A percentile compares a stretch with the other conserved stretches of the same genome.
These are phyloP conservation scores for Craniophora ligustri DNA, from an alignment of 2,888 invertebrate species.

Conservation along the genomic window DNA sequence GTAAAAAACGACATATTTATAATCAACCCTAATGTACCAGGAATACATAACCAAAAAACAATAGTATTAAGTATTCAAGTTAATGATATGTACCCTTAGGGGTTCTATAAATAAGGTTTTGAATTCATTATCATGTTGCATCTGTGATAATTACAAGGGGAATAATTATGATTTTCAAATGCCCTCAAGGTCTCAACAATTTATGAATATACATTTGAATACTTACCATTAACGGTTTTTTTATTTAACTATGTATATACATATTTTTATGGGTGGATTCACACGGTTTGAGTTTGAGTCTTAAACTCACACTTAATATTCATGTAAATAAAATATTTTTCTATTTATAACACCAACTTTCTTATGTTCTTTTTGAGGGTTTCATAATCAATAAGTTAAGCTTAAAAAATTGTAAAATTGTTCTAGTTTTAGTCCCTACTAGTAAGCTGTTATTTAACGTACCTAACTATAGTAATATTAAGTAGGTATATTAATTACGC, in stretches of 20 bases:
- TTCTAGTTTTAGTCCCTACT: too few species aligned
- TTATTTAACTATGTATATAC: too few species aligned
- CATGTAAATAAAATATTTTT: neutral
- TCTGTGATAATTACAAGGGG: conserved; percentile 73
- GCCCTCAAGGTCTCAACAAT: conserved; percentile 47
- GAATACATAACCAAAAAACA: conserved; percentile 46
- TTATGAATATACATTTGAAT: conserved; percentile 65
- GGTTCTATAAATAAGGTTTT: conserved; percentile 80
- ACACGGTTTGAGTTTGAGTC: conserved; percentile 11
- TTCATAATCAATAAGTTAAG: too few species aligned
- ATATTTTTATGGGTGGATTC: conserved; percentile 15
- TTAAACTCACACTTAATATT: neutral
- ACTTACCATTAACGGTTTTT: conserved; percentile 44
- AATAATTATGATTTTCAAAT: conserved; percentile 58
- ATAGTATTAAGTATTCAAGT: conserved; percentile 59
- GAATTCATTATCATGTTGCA: conserved; percentile 81
- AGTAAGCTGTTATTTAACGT: too few species aligned
- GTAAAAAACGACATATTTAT: conserved; percentile 10
- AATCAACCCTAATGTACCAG: conserved; percentile 31
- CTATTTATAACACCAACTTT: too few species aligned
- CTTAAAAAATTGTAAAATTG: too few species aligned
- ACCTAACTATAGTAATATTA: too few species aligned
- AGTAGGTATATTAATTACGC: too few species aligned
- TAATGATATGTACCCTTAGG: conserved; percentile 83
- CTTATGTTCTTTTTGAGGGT: too few species aligned